Evolutionary conservation across 2,888 invertebrate genomes (phyloP).

Genomic region (Exocentrus adspersus): DNA sequence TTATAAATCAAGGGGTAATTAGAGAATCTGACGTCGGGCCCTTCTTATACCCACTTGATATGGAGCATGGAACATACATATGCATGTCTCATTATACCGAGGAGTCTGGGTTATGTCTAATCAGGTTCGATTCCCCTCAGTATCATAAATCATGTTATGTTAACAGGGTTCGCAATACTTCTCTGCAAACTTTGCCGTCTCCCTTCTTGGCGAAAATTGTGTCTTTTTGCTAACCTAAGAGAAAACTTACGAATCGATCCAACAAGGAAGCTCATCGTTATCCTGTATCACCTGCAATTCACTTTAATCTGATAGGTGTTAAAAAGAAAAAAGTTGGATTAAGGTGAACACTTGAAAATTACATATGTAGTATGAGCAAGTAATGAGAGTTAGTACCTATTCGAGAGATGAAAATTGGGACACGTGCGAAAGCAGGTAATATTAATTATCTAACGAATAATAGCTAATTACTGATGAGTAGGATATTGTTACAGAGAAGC

Average conservation of each 20-base stretch:
- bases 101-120: conserved; percentile 55
- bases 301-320: no score
- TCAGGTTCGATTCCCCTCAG: conserved; percentile 57
- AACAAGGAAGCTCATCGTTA: background rate
- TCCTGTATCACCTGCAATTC: background rate
- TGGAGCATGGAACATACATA: conserved; percentile 58
- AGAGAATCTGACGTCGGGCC: conserved; percentile 54
- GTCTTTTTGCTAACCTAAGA: conserved; percentile 1
- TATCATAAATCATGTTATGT: conserved; percentile 54
- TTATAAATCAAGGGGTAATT: conserved; percentile 55
- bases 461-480: no score
- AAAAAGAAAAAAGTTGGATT: no score
- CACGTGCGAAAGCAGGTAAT: no score
- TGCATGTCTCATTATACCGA: conserved; percentile 61
- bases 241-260: background rate
- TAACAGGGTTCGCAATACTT: conserved; percentile 52
- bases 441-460: no score
- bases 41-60: conserved; percentile 58
- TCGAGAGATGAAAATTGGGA: no score
- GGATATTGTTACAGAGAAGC: no score
- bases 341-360: no score
- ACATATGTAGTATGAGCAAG: no score
- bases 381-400: no score
- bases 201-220: conserved; percentile 7
- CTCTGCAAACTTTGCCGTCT: background rate